phyloP scores from a whole-genome alignment of 2,113 vertebrate genomes.

The Paedocypris sp. region DNA sequence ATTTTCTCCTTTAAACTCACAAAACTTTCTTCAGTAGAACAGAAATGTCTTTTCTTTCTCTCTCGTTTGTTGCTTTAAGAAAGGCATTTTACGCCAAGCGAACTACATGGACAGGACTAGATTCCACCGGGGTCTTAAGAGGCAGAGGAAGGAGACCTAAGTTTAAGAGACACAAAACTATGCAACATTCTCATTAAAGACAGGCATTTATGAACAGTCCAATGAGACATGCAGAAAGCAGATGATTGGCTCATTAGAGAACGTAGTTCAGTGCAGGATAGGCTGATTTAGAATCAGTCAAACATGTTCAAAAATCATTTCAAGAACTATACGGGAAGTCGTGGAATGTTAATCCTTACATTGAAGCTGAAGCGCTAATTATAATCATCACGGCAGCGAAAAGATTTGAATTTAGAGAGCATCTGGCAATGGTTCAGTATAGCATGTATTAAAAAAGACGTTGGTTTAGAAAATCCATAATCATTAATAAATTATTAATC shows the following conservation, averaged over 20 bases:
- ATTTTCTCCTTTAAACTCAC: slow-evolving; percentile 90
- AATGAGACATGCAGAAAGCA: slow-evolving; percentile 99
- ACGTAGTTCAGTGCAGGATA: slow-evolving; percentile 90
- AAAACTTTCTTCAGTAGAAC: slow-evolving; percentile 70
- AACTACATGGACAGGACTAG: slow-evolving; percentile 95
- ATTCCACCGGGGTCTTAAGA: slow-evolving; percentile 90
- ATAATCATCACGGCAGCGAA: no score
- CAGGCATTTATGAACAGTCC: slow-evolving; percentile 97
- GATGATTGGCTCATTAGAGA: slow-evolving; percentile 82
- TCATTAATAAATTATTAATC: no score
- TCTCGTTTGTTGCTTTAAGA: slow-evolving; percentile 43
- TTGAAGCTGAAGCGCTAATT: no score
- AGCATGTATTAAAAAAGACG: no score
- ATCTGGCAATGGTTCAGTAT: no score
- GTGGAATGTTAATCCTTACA: no score
- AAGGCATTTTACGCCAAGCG: slow-evolving; percentile 85
- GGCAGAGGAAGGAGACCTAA: slow-evolving; percentile 92
- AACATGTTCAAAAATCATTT: neutral
- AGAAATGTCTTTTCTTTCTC: slow-evolving; percentile 59
- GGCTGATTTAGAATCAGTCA: slow-evolving; percentile 39
- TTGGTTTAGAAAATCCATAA: no score
- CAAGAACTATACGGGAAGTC: no score
- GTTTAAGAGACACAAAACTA: slow-evolving; percentile 94
- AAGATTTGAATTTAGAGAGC: no score
- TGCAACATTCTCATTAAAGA: slow-evolving; percentile 98